phyloP scores from a whole-genome alignment of 2,797 vertebrate species.

The Ataeniobius toweri region DNA sequence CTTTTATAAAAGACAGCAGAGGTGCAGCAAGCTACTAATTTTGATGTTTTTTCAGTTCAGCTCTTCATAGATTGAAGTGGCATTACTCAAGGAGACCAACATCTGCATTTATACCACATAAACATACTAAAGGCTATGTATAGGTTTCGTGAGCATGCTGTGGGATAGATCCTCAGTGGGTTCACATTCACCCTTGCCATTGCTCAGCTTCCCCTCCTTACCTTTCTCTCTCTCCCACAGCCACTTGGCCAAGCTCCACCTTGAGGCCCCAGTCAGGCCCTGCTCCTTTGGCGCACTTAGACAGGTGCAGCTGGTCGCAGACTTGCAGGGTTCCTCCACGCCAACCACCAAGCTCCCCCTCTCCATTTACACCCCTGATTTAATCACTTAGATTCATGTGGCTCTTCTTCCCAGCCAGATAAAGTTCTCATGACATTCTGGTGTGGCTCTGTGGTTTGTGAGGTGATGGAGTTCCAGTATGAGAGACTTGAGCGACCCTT shows the following conservation, averaged over 20 bases:
- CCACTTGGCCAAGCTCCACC: constrained; percentile 68
- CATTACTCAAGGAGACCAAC: constrained; percentile 1
- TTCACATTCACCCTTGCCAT: constrained; percentile 59
- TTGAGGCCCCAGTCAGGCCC: constrained; percentile 51
- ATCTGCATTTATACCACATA: constrained; percentile 72
- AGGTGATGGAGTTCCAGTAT: constrained; percentile 63
- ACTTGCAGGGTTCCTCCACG: constrained; percentile 46
- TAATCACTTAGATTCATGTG: constrained; percentile 63
- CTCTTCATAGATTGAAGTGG: too few species aligned
- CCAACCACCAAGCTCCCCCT: constrained; percentile 54
- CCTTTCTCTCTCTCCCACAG: constrained; percentile 54
- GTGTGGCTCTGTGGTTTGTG: constrained; percentile 49
- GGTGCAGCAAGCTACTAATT: background rate
- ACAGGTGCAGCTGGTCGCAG: constrained; percentile 74
- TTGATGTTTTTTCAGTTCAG: background rate
- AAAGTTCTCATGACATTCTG: constrained; percentile 46
- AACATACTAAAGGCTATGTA: constrained; percentile 80
- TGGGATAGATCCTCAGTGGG: constrained; percentile 68
- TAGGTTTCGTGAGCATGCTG: constrained; percentile 56
- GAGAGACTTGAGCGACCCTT: constrained; percentile 15
- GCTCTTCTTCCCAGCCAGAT: constrained; percentile 53
- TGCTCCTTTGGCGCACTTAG: constrained; percentile 53
- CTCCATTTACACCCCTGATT: constrained; percentile 67
- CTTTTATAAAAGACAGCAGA: background rate
- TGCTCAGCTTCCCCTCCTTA: constrained; percentile 45